These are phyloP conservation scores for Panthera tigris DNA, from an alignment of 2,113 vertebrate species.

Conservation along the genomic window DNA sequence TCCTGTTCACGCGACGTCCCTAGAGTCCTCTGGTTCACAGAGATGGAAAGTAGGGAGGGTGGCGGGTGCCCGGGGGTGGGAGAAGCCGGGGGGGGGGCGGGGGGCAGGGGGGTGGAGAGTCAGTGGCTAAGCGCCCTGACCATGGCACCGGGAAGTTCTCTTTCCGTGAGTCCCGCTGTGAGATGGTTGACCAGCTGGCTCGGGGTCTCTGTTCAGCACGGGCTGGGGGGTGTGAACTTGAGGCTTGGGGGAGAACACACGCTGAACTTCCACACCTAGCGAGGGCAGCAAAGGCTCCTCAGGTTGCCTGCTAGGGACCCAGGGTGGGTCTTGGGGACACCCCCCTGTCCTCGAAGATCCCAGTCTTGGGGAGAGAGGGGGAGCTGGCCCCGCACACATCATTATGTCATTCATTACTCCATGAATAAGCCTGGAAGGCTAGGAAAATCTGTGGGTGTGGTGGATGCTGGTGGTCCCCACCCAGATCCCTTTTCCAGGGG, in stretches of 20 bases:
- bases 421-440: neutral
- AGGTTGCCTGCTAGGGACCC: rapidly evolving
- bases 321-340: neutral
- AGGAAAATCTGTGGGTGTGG: neutral
- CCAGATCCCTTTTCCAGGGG: neutral
- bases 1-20: neutral
- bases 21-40: neutral
- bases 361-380: neutral
- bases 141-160: too few relatives aligned
- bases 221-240: neutral
- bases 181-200: neutral
- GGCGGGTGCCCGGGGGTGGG: neutral
- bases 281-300: neutral
- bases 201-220: neutral
- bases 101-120: too few relatives aligned
- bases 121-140: too few relatives aligned
- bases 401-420: neutral
- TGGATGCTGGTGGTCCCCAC: neutral
- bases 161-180: neutral
- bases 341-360: neutral
- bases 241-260: too few relatives aligned
- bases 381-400: neutral
- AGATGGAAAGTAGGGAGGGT: too few relatives aligned
- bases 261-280: rapidly evolving
- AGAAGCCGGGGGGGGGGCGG: neutral